Evolutionary conservation across 2,888 invertebrate genomes (phyloP), one percentile per base, ranked within the genome.

Genomic region (Eutolmus rufibarbis): DNA sequence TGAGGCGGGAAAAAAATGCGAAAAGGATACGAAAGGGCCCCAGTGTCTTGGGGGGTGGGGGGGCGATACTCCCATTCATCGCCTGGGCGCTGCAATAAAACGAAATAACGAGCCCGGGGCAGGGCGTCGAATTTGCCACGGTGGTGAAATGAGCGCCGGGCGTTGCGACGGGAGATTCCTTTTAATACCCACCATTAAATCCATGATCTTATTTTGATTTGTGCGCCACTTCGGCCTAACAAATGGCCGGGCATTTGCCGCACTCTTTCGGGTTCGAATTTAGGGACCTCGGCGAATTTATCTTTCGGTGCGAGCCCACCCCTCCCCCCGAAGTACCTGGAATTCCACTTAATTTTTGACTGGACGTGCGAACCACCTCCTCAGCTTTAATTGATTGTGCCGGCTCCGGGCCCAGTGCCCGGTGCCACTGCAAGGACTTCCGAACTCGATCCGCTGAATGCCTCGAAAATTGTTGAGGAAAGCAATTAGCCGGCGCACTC

Each of bases 191-290:
- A n/a, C 79, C 79, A 51, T 79, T 79, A 51, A 79, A 79, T 56
- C 51, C 79, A 79, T 56, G 79, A 79, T 79, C 79, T 79, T 46
- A 79, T 79, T 79, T 79, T 46, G 51, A 79, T 46, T 79, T 79
- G 79, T 79, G 31, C 51, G 46, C 28, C 79, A 34, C 51, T 79
- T 40, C 23, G 31, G 37, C 79, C 51, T 79, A 51, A 79, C 51
- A 79, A 79, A 79, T 79, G 23, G 31, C 79, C 31, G 46, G 79
- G 31, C 51, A 79, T 51, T 79, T 79, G 51, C n/a, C 31, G 51
- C 23, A 46, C 23, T 43, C 56, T 28, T 78, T 43, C 43, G 37
- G 78, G 78, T 43, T 9, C 40, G 43, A 43, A 1, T n/a, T 51
- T n/a, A 79, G 16, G 51, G 51, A 79, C 9, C 31, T 8, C 31